Evolutionary conservation across 2,113 vertebrate genomes (phyloP).

Genomic region (Xenopus borealis): DNA sequence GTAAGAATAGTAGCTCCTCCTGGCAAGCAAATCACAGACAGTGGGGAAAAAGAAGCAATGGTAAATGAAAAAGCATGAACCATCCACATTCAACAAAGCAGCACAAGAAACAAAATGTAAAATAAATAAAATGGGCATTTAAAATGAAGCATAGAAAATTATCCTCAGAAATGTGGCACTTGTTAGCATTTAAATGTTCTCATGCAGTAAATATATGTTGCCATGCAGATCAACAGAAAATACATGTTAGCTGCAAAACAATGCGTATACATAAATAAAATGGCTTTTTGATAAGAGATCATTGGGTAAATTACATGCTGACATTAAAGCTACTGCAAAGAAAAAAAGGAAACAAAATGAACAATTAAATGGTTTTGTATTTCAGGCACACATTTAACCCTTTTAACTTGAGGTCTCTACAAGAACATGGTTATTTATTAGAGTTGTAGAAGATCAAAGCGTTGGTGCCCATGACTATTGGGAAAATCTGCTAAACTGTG

Average conservation of each 20-base stretch:
- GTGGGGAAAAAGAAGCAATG: slow-evolving; percentile 95
- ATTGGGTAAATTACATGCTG: slow-evolving; percentile 73
- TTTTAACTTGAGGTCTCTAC: not conserved
- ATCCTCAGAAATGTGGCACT: slow-evolving; percentile 58
- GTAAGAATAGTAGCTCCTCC: slow-evolving; percentile 99
- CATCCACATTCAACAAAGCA: slow-evolving; percentile 84
- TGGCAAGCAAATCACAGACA: slow-evolving; percentile 99
- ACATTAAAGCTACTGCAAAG: slow-evolving; percentile 63
- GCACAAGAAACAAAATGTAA: slow-evolving; percentile 57
- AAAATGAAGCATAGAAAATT: slow-evolving; percentile 58
- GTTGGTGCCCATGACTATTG: not conserved
- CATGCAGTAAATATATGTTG: slow-evolving; percentile 73
- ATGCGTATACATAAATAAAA: slow-evolving; percentile 57
- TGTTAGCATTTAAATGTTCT: slow-evolving; percentile 70
- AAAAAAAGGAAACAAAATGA: slow-evolving; percentile 46
- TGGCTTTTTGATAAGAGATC: slow-evolving; percentile 59
- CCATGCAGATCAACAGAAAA: slow-evolving; percentile 77
- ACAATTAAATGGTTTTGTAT: slow-evolving; percentile 61
- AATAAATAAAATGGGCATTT: slow-evolving; percentile 68
- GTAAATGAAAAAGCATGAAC: slow-evolving; percentile 94
- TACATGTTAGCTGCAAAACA: slow-evolving; percentile 53
- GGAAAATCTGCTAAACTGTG: too few relatives aligned
- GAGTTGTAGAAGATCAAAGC: too few relatives aligned
- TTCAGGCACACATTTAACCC: slow-evolving; percentile 11
- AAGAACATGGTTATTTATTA: not conserved